Evolutionary conservation across 2,113 vertebrate genomes (phyloP).

Genomic region (Corvus hawaiiensis): DNA sequence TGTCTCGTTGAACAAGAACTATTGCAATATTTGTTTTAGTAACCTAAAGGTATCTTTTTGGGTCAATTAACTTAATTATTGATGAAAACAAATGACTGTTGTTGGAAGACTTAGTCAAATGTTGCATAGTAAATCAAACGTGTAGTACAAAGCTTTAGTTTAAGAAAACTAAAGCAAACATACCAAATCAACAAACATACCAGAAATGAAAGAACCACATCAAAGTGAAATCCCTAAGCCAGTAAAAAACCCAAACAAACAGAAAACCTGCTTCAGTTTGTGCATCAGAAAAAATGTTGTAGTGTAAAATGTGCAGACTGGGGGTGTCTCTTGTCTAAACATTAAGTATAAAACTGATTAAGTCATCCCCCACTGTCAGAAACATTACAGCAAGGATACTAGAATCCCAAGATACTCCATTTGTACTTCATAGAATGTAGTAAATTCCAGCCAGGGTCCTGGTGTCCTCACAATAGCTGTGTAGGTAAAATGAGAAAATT

Average conservation of each 20-base stretch:
- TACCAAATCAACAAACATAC: not conserved
- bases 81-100: not conserved
- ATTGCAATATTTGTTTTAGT: not conserved
- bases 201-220: not conserved
- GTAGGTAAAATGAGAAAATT: not conserved
- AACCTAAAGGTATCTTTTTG: not conserved
- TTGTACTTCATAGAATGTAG: not conserved
- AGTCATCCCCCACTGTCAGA: not conserved
- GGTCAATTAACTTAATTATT: not conserved
- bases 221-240: not conserved
- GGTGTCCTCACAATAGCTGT: not conserved
- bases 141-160: not conserved
- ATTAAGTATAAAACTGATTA: not conserved
- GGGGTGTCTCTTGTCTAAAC: not conserved
- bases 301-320: not conserved
- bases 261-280: not conserved
- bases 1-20: not conserved
- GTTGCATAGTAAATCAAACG: not conserved
- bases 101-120: not conserved
- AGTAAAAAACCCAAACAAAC: not conserved
- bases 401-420: not conserved
- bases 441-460: not conserved
- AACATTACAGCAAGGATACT: not conserved
- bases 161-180: not conserved
- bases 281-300: not conserved